A percentile compares a stretch with the other conserved stretches of the same genome.
Conservation (phyloP, 1,140 invertebrate genomes). For the Bombus picipes region DNA sequence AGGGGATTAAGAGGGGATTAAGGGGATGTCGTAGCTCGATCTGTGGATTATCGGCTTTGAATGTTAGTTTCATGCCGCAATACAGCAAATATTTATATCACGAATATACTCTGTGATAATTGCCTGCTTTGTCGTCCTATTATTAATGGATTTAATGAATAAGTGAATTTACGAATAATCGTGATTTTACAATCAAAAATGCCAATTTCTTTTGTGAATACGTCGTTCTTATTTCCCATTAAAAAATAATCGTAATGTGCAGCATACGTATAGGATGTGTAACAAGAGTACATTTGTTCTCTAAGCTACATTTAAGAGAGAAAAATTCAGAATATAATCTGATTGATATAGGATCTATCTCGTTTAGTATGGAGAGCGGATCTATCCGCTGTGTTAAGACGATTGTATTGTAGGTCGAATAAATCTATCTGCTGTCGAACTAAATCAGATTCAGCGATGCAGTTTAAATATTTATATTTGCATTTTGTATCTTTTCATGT, state of each 20-base stretch:
- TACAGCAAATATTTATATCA: not conserved
- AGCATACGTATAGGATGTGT: not conserved
- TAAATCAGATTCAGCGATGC: not conserved
- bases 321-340: not conserved
- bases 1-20: constrained; percentile 39
- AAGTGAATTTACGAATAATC: not conserved
- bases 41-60: constrained; percentile 8
- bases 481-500: not conserved
- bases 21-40: constrained; percentile 1
- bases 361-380: not conserved
- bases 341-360: not conserved
- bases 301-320: not conserved
- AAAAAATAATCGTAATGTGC: not conserved
- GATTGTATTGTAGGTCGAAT: constrained; percentile 2
- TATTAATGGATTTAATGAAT: not conserved
- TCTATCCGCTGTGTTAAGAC: not conserved
- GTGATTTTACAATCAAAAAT: not conserved
- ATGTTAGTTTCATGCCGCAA: not conserved
- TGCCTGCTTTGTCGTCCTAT: not conserved
- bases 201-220: not conserved
- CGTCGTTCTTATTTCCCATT: not conserved
- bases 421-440: not conserved
- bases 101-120: not conserved
- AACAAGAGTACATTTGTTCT: not conserved
- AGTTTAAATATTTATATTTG: constrained; percentile 1